phyloP scores from a whole-genome alignment of 2,888 invertebrate species.

The Mimas tiliae region DNA sequence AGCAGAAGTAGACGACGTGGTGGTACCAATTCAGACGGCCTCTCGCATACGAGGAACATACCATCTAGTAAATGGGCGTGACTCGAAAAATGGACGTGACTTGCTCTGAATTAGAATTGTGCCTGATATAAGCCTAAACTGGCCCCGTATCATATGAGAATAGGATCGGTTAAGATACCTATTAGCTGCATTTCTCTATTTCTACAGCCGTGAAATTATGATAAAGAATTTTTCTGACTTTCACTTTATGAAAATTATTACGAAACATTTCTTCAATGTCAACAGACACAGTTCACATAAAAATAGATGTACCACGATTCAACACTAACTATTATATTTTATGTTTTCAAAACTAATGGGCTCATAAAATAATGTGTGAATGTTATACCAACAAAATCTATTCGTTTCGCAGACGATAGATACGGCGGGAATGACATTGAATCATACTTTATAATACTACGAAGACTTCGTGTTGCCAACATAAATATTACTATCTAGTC shows the following conservation, averaged over 20 bases:
- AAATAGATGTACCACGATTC: not conserved
- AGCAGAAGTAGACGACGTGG: no score
- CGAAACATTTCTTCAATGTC: not conserved
- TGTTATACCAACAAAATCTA: not conserved
- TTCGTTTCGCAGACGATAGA: not conserved
- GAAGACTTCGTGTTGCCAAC: not conserved
- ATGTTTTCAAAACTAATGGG: constrained; percentile 3
- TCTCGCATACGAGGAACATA: no score
- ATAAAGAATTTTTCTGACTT: not conserved
- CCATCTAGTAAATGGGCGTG: no score
- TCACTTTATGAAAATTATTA: not conserved
- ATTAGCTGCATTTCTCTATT: no score
- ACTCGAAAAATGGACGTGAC: no score
- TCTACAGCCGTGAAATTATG: no score
- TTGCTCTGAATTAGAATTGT: no score
- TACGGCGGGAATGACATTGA: not conserved
- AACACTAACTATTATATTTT: not conserved
- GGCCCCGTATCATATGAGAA: no score
- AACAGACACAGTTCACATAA: constrained; percentile 1
- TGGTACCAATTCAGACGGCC: no score
- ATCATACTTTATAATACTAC: not conserved
- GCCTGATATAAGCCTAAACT: no score
- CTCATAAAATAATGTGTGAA: constrained; percentile 6
- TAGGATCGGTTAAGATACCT: no score
- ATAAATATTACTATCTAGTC: not conserved